These are phyloP conservation scores for Ceuthmochares aereus DNA, from an alignment of 2,113 vertebrate genomes.

Conservation along the genomic window DNA sequence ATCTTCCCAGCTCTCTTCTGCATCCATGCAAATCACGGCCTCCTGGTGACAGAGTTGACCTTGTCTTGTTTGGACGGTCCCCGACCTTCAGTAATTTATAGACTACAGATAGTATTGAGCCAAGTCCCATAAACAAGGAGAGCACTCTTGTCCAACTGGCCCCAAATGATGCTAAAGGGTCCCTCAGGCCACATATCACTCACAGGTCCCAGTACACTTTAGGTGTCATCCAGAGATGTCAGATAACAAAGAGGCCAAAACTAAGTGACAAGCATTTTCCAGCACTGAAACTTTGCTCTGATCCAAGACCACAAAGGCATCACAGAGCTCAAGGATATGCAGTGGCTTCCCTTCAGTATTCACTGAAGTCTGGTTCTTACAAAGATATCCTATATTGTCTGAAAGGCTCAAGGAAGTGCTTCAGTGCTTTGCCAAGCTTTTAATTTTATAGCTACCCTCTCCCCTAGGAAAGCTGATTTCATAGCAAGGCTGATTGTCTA, in stretches of 20 bases:
- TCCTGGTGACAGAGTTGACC: not conserved
- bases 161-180: not conserved
- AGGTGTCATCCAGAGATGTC: not conserved
- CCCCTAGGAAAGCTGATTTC: not conserved
- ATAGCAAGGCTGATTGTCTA: not conserved
- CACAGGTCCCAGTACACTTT: not conserved
- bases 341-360: not conserved
- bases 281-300: not conserved
- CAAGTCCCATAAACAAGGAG: not conserved
- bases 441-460: not conserved
- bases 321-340: not conserved
- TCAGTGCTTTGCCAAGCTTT: not conserved
- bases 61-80: not conserved
- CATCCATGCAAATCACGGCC: too few relatives aligned
- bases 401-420: not conserved
- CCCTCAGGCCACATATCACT: not conserved
- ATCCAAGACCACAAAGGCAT: not conserved
- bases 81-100: not conserved
- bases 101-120: not conserved
- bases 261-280: rapidly evolving
- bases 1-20: not conserved
- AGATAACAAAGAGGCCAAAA: not conserved
- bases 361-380: not conserved
- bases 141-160: not conserved
- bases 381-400: not conserved